Evolutionary conservation across 2,888 invertebrate genomes (phyloP), one percentile per base, ranked within the genome.

Genomic region (Drosophila affinis): DNA sequence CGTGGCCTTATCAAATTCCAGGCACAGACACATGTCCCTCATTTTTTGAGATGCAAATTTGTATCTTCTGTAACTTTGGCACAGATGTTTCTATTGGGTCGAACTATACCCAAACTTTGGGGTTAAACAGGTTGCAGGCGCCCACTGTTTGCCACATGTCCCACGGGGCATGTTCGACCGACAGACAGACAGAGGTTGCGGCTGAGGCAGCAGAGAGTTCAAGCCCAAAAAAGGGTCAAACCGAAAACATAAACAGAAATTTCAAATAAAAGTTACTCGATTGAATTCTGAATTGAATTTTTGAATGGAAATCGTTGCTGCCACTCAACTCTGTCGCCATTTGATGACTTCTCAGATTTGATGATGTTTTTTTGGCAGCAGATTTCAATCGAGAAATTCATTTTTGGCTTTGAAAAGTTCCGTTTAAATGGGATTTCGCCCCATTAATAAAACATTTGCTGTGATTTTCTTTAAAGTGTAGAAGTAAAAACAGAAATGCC

Each of bases 21-120:
- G 67, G 48, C 71, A 54, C 64, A 73, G 70, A 69, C 79, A 78
- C 74, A 86, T 80, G 80, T 78, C 62, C 59, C 71, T 46, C 57
- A n/a, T 39, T 58, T 58, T 64, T 59, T 51, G 49, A 27, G 52
- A 64, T 73, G 56, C 74, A 73, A 73, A 72, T 72, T 48, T 17
- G 45, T 18, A 18, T 52, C 39, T 47, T 34, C 39, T 24, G 52
- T 21, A 14, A 21, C n/a, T 32, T 5, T 24, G 49, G 24, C 65
- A 34, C 67, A 72, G 70, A 78, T 81, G 72, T 69, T 77, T 81
- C 1, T 81, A 84, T 81, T 68, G 76, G 72, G 47, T 52, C 54
- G 27, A 65, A 56, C 69, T 57, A 67, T n/a, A 39, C 49, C 45
- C 14, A 56, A 67, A 68, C 65, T 67, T 67, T 51, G 68, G 68